phyloP scores from a whole-genome alignment of 2,888 invertebrate species.

The Halictus quadricinctus region DNA sequence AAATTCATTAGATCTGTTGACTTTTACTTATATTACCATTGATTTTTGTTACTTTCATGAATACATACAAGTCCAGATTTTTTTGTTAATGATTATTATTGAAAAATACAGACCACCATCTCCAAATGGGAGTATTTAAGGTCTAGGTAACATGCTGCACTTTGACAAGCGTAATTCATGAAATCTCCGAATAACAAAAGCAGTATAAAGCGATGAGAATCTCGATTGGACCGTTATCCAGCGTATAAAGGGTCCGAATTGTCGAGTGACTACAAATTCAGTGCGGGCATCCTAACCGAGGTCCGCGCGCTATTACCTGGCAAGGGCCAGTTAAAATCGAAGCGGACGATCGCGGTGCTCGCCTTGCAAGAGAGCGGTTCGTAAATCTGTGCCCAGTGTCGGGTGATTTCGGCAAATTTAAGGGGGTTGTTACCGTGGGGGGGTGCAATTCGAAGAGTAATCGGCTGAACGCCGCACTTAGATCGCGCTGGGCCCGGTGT shows the following conservation, averaged over 20 bases:
- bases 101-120: no score
- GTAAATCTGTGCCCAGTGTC: conserved; percentile 28
- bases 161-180: background rate
- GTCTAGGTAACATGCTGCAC: no score
- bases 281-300: background rate
- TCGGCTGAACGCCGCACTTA: conserved; percentile 55
- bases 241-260: background rate
- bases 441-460: conserved; percentile 58
- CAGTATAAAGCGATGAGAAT: background rate
- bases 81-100: no score
- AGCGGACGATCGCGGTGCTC: background rate
- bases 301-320: background rate
- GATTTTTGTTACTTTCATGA: no score
- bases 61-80: no score
- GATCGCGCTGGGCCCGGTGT: conserved; percentile 38
- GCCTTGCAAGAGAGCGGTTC: conserved; percentile 13
- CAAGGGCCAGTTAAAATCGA: conserved; percentile 2
- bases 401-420: conserved; percentile 39
- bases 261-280: background rate
- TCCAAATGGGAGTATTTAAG: no score
- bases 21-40: no score
- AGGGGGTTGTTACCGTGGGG: conserved; percentile 24
- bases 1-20: no score
- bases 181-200: background rate
- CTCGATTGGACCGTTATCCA: background rate